Percentiles rank a stretch among this genome's conserved stretches.
Conservation (phyloP, 2,797 vertebrate species). For the Pogonophryne albipinna region DNA sequence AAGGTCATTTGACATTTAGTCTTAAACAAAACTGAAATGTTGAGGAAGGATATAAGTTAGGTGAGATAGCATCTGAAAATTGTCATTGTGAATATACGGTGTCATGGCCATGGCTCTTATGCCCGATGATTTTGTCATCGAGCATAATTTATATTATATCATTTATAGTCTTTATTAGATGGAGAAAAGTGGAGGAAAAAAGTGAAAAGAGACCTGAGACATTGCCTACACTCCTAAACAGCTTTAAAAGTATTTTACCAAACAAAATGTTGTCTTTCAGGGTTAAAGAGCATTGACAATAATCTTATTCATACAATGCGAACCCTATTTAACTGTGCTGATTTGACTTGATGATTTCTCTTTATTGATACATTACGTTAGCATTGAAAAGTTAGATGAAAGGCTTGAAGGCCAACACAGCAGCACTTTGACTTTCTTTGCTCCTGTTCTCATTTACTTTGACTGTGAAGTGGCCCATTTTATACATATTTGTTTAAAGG, state of each 20-base stretch:
- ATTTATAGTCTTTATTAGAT: conserved; percentile 1
- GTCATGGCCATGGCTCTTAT: not conserved
- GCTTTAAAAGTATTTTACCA: not conserved
- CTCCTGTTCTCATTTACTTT: conserved; percentile 40
- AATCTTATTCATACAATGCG: not conserved
- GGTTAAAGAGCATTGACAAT: not conserved
- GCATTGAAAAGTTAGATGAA: conserved; percentile 39
- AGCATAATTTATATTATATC: not conserved
- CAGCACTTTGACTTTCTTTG: not conserved
- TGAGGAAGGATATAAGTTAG: conserved; percentile 2
- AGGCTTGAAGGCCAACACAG: conserved; percentile 52
- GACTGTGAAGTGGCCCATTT: conserved; percentile 5
- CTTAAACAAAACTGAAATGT: not conserved
- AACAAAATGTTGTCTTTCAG: not conserved
- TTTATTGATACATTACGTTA: conserved; percentile 26
- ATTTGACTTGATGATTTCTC: conserved; percentile 20
- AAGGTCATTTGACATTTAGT: not conserved
- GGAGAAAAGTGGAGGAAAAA: not conserved
- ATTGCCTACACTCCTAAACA: not conserved
- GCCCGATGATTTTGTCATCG: not conserved
- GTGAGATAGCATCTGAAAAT: not conserved
- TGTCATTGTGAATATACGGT: not conserved
- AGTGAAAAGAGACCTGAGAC: not conserved
- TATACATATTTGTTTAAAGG: conserved; percentile 15
- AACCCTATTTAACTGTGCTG: not conserved